Evolutionary conservation across 2,888 invertebrate species (phyloP), one percentile per base, ranked within the genome.

Genomic region (Drosophila parthenogenetica): DNA sequence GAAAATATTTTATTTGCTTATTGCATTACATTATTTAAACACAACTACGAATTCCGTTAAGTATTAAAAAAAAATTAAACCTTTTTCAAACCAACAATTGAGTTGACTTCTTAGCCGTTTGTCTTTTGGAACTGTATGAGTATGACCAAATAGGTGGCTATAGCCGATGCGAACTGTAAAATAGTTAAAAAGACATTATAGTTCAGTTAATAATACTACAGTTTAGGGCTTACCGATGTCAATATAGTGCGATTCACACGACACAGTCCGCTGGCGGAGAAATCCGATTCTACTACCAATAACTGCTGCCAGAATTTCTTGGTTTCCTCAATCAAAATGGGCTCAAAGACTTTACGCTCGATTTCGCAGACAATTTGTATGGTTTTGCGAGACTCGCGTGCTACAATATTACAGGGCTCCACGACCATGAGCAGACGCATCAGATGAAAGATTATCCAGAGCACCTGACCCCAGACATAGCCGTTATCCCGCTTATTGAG

Each of bases 141-240:
- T 73, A 94, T 94, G 2, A 94, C 93, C 60, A 94, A 90, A 81
- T 94, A 94, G 10, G 94, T 94, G 17, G 93, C 93, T 25, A 94
- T 93, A 13, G 93, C 93, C 3, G 93, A 93, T 4, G 92, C 92
- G 59, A 93, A 92, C 93, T 93, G 81, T 14, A 91, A 60, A 39
- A 46, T 22, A 22, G 22, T 22, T 5, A 22, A 2, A 32, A 11
- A 45, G 13, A 1, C 4, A 13, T 4, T 2, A 13, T 3, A 35
- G 13, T 35, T 13, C 0, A 35, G 35, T 35, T 13, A 13, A 22
- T n/a, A 16, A 22, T 5, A 35, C 5, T 11, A n/a, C n/a, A 1
- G 3, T 13, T 2, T 10, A 76, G 2, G 0, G 29, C 90, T 91
- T 90, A 94, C 94, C 84, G 94, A 93, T 59, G 94, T 93, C 16